Conservation (phyloP, 2,113 vertebrate species). For the Poeciliopsis retropinna region DNA sequence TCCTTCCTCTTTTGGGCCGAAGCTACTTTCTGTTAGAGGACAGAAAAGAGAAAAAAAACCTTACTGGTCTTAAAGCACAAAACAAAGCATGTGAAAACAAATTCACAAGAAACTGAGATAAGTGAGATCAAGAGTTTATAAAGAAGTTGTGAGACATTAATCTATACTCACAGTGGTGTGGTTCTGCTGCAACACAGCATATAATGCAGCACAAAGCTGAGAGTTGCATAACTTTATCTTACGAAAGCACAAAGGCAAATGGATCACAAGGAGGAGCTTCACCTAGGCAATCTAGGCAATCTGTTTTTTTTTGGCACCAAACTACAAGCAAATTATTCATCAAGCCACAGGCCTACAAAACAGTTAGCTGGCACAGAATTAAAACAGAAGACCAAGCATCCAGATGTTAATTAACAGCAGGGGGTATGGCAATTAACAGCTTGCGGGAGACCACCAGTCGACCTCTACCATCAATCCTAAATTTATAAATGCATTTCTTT, state of each 20-base stretch:
- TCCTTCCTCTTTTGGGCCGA: slow-evolving; percentile 36
- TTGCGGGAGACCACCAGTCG: slow-evolving; percentile 14
- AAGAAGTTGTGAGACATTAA: slow-evolving; percentile 4
- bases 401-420: slow-evolving; percentile 41
- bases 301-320: slow-evolving; percentile 31
- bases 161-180: slow-evolving; percentile 10
- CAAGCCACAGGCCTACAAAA: background rate
- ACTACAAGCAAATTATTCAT: slow-evolving; percentile 17
- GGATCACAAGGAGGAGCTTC: slow-evolving; percentile 1
- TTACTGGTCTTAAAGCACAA: background rate
- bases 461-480: slow-evolving; percentile 17
- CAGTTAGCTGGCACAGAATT: slow-evolving; percentile 10
- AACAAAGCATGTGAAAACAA: background rate
- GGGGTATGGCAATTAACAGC: slow-evolving; percentile 23
- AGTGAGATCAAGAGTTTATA: background rate
- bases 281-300: slow-evolving; percentile 20
- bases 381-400: slow-evolving; percentile 3
- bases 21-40: background rate
- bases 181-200: slow-evolving; percentile 10
- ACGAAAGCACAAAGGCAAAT: slow-evolving; percentile 27
- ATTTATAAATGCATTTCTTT: background rate
- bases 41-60: background rate
- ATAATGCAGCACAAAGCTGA: slow-evolving; percentile 21
- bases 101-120: slow-evolving; percentile 8
- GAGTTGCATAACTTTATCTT: slow-evolving; percentile 31